Percentiles rank a stretch among this genome's conserved stretches.
Evolutionary conservation across 2,888 invertebrate species (phyloP).

Genomic region (Philhelius pedissequus): DNA sequence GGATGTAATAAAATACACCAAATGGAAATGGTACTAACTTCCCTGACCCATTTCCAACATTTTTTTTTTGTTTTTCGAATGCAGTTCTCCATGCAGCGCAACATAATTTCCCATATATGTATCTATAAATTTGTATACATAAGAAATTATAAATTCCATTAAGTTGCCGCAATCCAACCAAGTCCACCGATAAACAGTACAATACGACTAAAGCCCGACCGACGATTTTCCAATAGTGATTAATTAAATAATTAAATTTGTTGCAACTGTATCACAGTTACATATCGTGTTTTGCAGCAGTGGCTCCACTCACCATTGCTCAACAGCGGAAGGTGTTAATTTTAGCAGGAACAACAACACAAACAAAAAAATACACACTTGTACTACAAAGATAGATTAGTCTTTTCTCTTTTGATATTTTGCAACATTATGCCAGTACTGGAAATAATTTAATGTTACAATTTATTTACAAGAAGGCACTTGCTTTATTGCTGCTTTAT

Average conservation of each 20-base stretch:
- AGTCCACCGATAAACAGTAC: constrained; percentile 6
- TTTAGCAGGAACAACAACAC: constrained; percentile 5
- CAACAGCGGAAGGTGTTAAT: constrained; percentile 58
- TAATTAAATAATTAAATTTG: constrained; percentile 54
- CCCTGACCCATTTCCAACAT: constrained; percentile 27
- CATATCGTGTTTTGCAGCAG: constrained; percentile 5
- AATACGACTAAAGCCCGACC: background rate
- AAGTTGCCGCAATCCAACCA: constrained; percentile 19
- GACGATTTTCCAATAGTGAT: constrained; percentile 18
- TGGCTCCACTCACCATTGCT: constrained; percentile 6
- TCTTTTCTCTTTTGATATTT: constrained; percentile 22
- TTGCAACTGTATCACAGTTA: constrained; percentile 29
- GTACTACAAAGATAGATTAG: constrained; percentile 13
- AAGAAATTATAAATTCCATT: constrained; percentile 14
- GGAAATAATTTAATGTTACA: constrained; percentile 17
- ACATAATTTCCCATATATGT: constrained; percentile 1
- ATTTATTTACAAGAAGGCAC: constrained; percentile 14
- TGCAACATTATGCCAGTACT: background rate
- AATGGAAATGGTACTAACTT: background rate
- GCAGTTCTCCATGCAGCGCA: background rate
- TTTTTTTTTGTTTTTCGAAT: background rate
- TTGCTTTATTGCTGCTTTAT: constrained; percentile 3
- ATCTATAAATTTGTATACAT: background rate
- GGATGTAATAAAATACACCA: background rate
- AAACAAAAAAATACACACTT: background rate